Conservation (phyloP, 2,888 invertebrate genomes). For the Coleophora flavipennella region DNA sequence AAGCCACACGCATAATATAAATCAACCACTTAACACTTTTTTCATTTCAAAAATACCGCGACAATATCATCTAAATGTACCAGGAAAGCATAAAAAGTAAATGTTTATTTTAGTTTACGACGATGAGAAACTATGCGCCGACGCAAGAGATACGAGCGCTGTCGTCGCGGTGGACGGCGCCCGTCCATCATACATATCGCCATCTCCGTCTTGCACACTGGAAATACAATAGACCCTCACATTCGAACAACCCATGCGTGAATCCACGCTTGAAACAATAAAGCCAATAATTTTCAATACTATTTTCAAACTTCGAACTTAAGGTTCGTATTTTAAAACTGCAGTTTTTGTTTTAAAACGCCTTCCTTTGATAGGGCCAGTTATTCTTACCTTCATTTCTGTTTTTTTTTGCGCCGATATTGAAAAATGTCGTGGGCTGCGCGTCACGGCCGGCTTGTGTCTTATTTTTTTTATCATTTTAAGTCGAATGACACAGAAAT, state of each 20-base stretch:
- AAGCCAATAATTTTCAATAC: slow-evolving; percentile 47
- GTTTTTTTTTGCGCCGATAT: slow-evolving; percentile 38
- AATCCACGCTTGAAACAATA: slow-evolving; percentile 53
- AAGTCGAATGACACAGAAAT: slow-evolving; percentile 59
- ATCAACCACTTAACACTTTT: slow-evolving; percentile 72
- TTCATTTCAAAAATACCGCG: slow-evolving; percentile 42
- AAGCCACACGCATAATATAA: slow-evolving; percentile 61
- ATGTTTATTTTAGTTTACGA: slow-evolving; percentile 57
- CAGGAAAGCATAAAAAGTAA: slow-evolving; percentile 56
- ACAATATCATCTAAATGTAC: slow-evolving; percentile 65
- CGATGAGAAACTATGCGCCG: slow-evolving; percentile 65
- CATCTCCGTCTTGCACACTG: slow-evolving; percentile 32
- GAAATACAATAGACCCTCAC: slow-evolving; percentile 19
- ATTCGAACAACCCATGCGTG: slow-evolving; percentile 40
- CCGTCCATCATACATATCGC: slow-evolving; percentile 54
- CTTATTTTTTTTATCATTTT: slow-evolving; percentile 37
- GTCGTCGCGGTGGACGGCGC: slow-evolving; percentile 49
- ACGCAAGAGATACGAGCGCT: slow-evolving; percentile 53
- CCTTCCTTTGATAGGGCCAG: slow-evolving; percentile 13
- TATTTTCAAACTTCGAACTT: slow-evolving; percentile 36
- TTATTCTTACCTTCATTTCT: slow-evolving; percentile 15
- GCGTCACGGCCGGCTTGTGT: slow-evolving; percentile 41
- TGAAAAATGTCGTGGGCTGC: slow-evolving; percentile 57
- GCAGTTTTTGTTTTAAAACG: slow-evolving; percentile 13
- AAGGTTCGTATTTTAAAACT: slow-evolving; percentile 15